phyloP scores from a whole-genome alignment of 2,797 vertebrate genomes.

The Sarcophilus harrisii region DNA sequence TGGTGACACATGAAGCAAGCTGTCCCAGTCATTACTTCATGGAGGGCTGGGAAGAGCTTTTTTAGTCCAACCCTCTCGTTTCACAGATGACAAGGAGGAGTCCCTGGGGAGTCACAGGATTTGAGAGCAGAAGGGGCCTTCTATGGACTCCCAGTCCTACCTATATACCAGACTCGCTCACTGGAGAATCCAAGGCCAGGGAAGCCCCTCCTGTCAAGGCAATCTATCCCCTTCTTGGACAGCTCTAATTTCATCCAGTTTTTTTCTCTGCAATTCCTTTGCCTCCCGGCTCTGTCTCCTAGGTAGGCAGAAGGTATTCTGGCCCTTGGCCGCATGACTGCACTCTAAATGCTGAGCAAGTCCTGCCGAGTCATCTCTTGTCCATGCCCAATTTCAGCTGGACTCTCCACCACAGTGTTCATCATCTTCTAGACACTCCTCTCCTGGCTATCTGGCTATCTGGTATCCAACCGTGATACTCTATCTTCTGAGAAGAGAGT shows the following conservation, averaged over 20 bases:
- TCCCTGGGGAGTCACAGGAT: neutral
- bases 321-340: neutral
- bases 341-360: neutral
- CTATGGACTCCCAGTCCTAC: neutral
- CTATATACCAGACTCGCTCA: neutral
- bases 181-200: neutral
- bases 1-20: neutral
- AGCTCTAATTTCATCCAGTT: neutral
- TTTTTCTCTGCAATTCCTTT: neutral
- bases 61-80: neutral
- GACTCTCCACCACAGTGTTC: neutral
- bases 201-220: neutral
- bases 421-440: neutral
- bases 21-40: neutral
- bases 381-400: neutral
- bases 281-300: neutral
- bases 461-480: no score
- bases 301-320: neutral
- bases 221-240: neutral
- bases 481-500: neutral
- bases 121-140: no score
- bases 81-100: neutral
- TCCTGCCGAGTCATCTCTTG: neutral
- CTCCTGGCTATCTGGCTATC: no score
- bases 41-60: neutral